Conservation (phyloP, 1,140 invertebrate genomes). For the Caligus rogercresseyi region DNA sequence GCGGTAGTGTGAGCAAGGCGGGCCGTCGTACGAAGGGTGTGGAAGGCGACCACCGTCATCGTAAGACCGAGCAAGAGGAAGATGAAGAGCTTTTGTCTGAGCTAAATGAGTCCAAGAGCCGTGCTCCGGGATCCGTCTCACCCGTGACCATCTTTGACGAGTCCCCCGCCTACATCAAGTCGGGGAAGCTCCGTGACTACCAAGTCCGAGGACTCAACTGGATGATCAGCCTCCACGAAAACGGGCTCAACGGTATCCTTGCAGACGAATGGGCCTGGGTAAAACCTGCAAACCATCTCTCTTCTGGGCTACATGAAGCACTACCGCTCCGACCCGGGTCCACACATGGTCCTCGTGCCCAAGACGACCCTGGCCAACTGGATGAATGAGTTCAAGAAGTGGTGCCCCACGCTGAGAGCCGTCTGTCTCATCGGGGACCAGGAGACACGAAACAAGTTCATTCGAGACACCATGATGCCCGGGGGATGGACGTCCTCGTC, state of each 20-base stretch:
- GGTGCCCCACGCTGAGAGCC: constrained; percentile 79
- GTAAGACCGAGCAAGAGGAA: constrained; percentile 98
- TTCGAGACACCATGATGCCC: constrained; percentile 79
- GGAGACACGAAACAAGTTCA: constrained; percentile 51
- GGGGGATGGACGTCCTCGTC: constrained; percentile 95
- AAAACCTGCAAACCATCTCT: constrained; percentile 97
- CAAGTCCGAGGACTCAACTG: constrained; percentile 87
- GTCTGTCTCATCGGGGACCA: constrained; percentile 68
- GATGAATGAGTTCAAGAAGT: constrained; percentile 95
- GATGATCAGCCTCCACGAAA: constrained; percentile 97
- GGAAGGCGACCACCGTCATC: constrained; percentile 63
- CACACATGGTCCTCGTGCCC: constrained; percentile 98
- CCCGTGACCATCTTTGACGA: constrained; percentile 67
- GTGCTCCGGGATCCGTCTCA: constrained; percentile 24
- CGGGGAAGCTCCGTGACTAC: constrained; percentile 19
- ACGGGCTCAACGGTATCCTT: constrained; percentile 96
- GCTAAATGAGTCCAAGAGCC: constrained; percentile 51
- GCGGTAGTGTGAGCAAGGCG: too few relatives aligned
- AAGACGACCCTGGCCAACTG: constrained; percentile 97
- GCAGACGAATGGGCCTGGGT: constrained; percentile 99
- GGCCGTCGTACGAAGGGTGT: constrained; percentile 59
- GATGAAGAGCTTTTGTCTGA: constrained; percentile 92
- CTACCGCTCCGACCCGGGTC: constrained; percentile 78
- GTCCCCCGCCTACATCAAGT: constrained; percentile 72
- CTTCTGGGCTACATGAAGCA: constrained; percentile 97